phyloP scores from a whole-genome alignment of 2,113 vertebrate genomes.

The Hippopotamus amphibius region DNA sequence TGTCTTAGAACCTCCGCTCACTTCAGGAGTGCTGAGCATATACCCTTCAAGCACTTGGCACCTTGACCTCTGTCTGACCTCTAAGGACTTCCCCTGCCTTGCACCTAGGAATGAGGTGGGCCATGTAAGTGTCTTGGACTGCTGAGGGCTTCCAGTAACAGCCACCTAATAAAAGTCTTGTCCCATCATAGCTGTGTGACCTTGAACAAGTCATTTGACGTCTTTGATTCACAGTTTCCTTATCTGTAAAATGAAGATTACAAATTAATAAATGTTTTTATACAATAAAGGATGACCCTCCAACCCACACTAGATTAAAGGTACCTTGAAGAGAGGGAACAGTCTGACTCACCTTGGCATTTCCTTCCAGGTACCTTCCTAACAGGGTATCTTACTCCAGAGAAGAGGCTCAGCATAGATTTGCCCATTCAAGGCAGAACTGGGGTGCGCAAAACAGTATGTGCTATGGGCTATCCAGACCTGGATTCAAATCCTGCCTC shows the following conservation, averaged over 20 bases:
- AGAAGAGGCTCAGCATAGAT: background rate
- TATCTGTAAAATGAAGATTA: background rate
- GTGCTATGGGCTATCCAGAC: background rate
- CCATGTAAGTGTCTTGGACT: background rate
- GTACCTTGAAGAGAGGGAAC: background rate
- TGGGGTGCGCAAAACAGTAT: background rate
- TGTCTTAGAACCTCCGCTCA: background rate
- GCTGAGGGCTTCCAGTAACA: background rate
- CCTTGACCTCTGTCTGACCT: background rate
- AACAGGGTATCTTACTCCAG: background rate
- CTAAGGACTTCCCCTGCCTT: background rate
- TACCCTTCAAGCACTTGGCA: background rate
- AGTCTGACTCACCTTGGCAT: background rate
- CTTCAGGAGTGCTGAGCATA: background rate
- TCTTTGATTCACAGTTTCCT: slow-evolving; percentile 4
- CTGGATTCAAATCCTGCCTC: background rate
- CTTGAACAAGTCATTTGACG: background rate
- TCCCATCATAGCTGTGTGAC: background rate
- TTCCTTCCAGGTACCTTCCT: background rate
- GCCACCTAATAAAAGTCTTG: background rate
- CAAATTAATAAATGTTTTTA: background rate
- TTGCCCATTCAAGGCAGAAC: background rate
- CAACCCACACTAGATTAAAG: background rate
- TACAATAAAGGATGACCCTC: background rate
- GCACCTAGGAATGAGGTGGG: background rate